Base-by-base conservation (phyloP, 2,113 vertebrate species). In the Regulus satrapa region DNA sequence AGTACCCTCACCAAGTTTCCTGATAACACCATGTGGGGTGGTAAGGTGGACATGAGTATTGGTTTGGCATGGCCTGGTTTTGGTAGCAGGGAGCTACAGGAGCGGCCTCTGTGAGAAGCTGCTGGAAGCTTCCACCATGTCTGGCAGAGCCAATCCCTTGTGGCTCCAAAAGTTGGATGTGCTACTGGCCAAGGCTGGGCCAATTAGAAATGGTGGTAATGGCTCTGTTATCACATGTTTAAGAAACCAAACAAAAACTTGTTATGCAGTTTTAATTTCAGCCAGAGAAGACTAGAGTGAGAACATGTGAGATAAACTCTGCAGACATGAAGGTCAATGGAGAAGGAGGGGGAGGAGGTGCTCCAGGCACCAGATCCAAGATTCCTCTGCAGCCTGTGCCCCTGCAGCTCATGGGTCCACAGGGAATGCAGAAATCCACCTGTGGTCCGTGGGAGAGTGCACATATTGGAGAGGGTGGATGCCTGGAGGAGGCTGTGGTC, bases 381-480 rank as follows among this genome's bases (percentile, higher is more conserved):
- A 38, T 63, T 73, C 18, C 28, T 46, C 18, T 38, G 48, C 40
- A 54, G 61, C 9, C 49, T 49, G 36, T 78, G 8, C 24, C 14
- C 24, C 75, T 61, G 36, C 36, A 41, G 36, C 36, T 9, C 45
- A 1, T 4, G 9, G 36, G 16, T 66, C 32, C 32, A 45, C 0
- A 1, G 5, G 28, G 23, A 2, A 26, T 46, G 13, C 51, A 38
- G n/a, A 31, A 19, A n/a, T 58, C 52, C 43, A 48, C 34, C 13
- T 3, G 0, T 29, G 40, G 52, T 29, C 14, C 12, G 1, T 23
- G 18, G 45, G 3, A 4, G 14, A 5, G 8, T 28, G 41, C 34
- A 5, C 24, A 5, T 0, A 1, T 14, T 3, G 24, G 24, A 59
- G 18, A 0, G 0, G 26, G 10, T 45, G 56, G 46, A 32, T 52